Base-by-base conservation (phyloP, 2,797 vertebrate genomes). In the Aphelocoma californica region DNA sequence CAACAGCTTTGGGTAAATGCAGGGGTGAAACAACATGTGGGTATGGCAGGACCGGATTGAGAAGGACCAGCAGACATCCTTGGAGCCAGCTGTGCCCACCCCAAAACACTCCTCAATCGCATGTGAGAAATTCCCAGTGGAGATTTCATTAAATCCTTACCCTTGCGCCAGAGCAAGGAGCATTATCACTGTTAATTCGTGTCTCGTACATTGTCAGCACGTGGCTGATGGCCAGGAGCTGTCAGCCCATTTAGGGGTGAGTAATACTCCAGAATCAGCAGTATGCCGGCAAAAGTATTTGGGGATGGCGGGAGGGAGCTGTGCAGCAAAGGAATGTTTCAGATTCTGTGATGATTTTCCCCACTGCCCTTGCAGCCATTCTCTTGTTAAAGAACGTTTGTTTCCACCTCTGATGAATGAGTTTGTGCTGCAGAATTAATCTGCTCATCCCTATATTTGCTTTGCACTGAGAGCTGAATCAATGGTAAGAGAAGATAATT, bases 171-270 rank as follows among this genome's bases (percentile, higher is more conserved):
- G 67, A 69, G 42, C 62, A 54, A 69, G 72, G 42, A 75, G 58
- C 29, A n/a, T 57, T 60, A 32, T 38, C 54, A 5, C 36, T 40
- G 80, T 24, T 79, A 48, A 84, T 73, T 84, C 13, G 1, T 45
- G 78, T 44, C 85, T 60, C 2, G 0, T 18, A 7, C 38, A 2
- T 2, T 66, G 81, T 81, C 84, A 92, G 92, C 67, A 10, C 0
- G 36, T 42, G 89, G 88, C 91, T 67, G 66, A 11, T 4, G 62
- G 82, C 86, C 91, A 90, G 77, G 82, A 67, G 58, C 91, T 28
- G n/a, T 44, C 83, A 77, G 93, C 84, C 77, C 29, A 1, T 77
- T 45, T 14, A 9, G 60, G 72, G 36, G 34, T 69, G 92, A 83
- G 77, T n/a, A 77, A 77, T 8, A 4, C 58, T 54, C 53, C 61